Percentiles rank a stretch among this genome's conserved stretches.
These are phyloP conservation scores for Zonitis immaculata DNA, from an alignment of 2,888 invertebrate genomes.

Conservation along the genomic window DNA sequence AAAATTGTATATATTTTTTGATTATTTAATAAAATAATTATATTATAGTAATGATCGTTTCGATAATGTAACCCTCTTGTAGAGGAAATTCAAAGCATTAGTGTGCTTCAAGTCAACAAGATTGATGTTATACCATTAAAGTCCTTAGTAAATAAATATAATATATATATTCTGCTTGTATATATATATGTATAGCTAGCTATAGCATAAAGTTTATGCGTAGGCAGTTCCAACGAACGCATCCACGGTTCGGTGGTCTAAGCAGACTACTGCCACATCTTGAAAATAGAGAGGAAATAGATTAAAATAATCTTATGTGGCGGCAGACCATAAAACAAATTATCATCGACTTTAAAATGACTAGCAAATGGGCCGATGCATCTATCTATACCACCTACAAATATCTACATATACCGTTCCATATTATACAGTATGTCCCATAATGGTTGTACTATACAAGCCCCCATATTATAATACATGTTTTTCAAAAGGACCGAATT, in stretches of 20 bases:
- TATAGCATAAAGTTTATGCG: conserved; percentile 21
- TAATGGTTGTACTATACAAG: too few relatives aligned
- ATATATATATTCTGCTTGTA: too few relatives aligned
- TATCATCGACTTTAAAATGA: conserved; percentile 34
- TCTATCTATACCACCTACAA: not conserved
- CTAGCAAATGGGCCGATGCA: conserved; percentile 22
- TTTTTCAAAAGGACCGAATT: too few relatives aligned
- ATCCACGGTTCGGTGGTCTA: conserved; percentile 22
- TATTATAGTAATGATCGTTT: not conserved
- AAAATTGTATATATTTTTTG: too few relatives aligned
- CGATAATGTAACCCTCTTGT: not conserved
- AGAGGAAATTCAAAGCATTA: not conserved
- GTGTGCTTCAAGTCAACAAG: not conserved
- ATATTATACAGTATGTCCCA: too few relatives aligned
- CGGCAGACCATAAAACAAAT: conserved; percentile 42
- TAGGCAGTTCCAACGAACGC: conserved; percentile 20
- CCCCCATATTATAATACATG: too few relatives aligned
- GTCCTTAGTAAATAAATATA: conserved; percentile 13
- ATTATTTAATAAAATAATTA: too few relatives aligned
- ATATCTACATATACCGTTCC: too few relatives aligned
- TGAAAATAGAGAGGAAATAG: conserved; percentile 33
- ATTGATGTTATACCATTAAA: not conserved
- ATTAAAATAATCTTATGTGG: conserved; percentile 40
- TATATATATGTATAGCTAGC: too few relatives aligned
- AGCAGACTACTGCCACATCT: conserved; percentile 25